phyloP scores from a whole-genome alignment of 1,140 invertebrate species.

The Calliphora vicina region DNA sequence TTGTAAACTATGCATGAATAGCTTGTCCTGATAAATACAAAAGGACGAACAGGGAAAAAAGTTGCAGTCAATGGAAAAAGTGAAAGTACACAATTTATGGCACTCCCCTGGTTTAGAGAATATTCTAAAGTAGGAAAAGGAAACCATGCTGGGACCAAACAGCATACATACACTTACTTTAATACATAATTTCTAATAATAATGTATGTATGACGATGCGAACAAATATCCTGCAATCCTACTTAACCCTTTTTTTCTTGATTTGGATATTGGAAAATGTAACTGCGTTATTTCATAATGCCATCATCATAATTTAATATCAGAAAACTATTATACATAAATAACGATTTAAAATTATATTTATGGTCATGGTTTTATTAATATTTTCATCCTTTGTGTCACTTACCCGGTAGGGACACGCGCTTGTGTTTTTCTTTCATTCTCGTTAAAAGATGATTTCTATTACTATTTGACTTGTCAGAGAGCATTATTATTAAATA shows the following conservation, averaged over 20 bases:
- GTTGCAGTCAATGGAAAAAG: not conserved
- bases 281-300: constrained; percentile 4
- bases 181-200: not conserved
- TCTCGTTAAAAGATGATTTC: not conserved
- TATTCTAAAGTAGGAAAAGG: not conserved
- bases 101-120: not conserved
- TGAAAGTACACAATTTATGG: not conserved
- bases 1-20: not conserved
- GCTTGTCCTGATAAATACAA: not conserved
- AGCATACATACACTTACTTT: too few species aligned
- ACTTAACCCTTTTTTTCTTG: not conserved
- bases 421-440: not conserved
- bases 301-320: constrained; percentile 7
- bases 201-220: not conserved
- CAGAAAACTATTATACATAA: constrained; percentile 10
- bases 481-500: not conserved
- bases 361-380: constrained; percentile 9
- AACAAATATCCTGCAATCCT: not conserved
- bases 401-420: not conserved
- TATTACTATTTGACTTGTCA: not conserved
- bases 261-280: not conserved
- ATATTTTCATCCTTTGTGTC: not conserved
- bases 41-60: not conserved
- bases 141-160: not conserved
- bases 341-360: constrained; percentile 11